Conservation (phyloP, 2,797 vertebrate species). For the Anguilla obscura region DNA sequence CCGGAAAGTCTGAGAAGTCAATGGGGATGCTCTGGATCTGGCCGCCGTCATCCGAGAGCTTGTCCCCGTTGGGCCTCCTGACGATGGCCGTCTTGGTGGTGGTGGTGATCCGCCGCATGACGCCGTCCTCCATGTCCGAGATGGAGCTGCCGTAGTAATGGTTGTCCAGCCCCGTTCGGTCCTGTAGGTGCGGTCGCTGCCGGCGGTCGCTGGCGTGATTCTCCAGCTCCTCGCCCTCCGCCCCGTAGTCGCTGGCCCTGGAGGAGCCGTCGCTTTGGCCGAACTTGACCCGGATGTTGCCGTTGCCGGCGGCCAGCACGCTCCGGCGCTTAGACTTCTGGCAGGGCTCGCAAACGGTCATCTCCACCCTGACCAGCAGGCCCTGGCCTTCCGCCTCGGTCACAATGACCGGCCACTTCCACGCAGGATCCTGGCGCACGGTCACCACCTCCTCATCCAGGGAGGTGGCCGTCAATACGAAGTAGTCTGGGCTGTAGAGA, state of each 20-base stretch:
- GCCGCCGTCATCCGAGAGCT: slow-evolving; percentile 69
- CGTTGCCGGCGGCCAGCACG: slow-evolving; percentile 80
- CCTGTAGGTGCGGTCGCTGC: slow-evolving; percentile 71
- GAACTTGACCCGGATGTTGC: slow-evolving; percentile 83
- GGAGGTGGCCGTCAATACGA: slow-evolving; percentile 82
- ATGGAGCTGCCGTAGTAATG: slow-evolving; percentile 77
- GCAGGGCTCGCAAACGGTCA: slow-evolving; percentile 87
- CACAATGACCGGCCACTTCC: slow-evolving; percentile 79
- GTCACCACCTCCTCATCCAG: slow-evolving; percentile 83
- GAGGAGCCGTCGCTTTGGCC: slow-evolving; percentile 73
- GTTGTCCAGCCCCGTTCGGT: slow-evolving; percentile 72
- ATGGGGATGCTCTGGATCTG: slow-evolving; percentile 79
- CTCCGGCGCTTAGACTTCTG: slow-evolving; percentile 93
- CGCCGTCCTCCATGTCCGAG: slow-evolving; percentile 75
- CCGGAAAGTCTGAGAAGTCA: slow-evolving; percentile 89
- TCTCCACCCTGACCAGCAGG: slow-evolving; percentile 82
- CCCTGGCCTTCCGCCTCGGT: slow-evolving; percentile 90
- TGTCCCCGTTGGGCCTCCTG: slow-evolving; percentile 71
- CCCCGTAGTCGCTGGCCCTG: slow-evolving; percentile 64
- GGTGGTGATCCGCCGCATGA: slow-evolving; percentile 68
- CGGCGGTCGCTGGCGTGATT: slow-evolving; percentile 76
- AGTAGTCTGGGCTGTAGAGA: slow-evolving; percentile 84
- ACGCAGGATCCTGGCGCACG: slow-evolving; percentile 64
- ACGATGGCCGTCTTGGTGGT: slow-evolving; percentile 77
- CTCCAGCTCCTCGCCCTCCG: slow-evolving; percentile 75